phyloP scores from a whole-genome alignment of 2,113 vertebrate genomes.

The Stigmatopora argus region DNA sequence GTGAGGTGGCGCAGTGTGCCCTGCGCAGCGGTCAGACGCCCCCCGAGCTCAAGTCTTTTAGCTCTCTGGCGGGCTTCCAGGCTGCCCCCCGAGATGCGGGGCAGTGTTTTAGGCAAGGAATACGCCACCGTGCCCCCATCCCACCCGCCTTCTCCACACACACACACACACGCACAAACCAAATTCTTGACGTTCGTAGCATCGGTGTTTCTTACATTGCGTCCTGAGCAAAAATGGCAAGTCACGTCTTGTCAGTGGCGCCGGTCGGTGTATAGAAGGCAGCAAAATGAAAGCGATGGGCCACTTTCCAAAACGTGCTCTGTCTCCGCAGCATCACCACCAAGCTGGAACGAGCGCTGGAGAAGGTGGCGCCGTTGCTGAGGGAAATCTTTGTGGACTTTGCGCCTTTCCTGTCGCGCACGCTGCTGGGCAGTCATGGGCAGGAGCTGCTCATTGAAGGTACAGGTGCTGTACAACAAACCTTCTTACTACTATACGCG shows the following conservation, averaged over 20 bases:
- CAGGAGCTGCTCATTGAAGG: slow-evolving; percentile 99
- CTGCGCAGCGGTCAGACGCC: slow-evolving; percentile 72
- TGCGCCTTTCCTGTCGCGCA: slow-evolving; percentile 94
- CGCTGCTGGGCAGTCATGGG: slow-evolving; percentile 95
- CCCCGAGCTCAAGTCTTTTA: slow-evolving; percentile 78
- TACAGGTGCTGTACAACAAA: slow-evolving; percentile 80
- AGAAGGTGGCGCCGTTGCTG: slow-evolving; percentile 97
- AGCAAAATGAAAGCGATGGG: too few relatives aligned
- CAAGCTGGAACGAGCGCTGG: slow-evolving; percentile 95
- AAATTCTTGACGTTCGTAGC: too few relatives aligned
- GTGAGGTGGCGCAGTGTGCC: slow-evolving; percentile 75
- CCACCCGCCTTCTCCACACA: slow-evolving; percentile 40
- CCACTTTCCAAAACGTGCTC: too few relatives aligned
- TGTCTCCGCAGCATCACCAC: slow-evolving; percentile 87
- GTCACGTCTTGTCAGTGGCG: too few relatives aligned
- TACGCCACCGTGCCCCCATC: slow-evolving; percentile 32
- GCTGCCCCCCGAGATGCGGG: slow-evolving; percentile 74
- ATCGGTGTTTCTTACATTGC: too few relatives aligned
- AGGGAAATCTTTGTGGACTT: slow-evolving; percentile 99
- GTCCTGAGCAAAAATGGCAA: too few relatives aligned
- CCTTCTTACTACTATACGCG: slow-evolving; percentile 67
- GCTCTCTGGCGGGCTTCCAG: slow-evolving; percentile 77
- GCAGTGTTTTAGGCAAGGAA: slow-evolving; percentile 79
- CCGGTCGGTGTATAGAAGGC: too few relatives aligned
- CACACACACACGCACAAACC: slow-evolving; percentile 2